A percentile compares a stretch with the other conserved stretches of the same genome.
These are phyloP conservation scores for Epistrophe grossulariae DNA, from an alignment of 2,888 invertebrate species.

Conservation along the genomic window DNA sequence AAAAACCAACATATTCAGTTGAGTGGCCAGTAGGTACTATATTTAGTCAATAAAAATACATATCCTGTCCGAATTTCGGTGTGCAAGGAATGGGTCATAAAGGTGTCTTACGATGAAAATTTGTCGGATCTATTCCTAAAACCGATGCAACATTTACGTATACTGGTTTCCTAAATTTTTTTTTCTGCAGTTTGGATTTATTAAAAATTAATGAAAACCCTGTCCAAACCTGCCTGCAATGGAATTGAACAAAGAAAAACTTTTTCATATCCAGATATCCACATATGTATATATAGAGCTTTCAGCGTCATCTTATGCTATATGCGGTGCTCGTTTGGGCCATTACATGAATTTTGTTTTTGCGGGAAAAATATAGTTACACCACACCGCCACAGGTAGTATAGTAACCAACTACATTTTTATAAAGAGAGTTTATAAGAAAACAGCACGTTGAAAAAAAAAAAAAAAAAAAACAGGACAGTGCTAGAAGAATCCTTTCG, in stretches of 20 bases:
- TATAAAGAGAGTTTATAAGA: conserved; percentile 9
- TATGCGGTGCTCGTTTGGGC: conserved; percentile 61
- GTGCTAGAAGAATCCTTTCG: conserved; percentile 1
- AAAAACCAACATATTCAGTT: conserved; percentile 7
- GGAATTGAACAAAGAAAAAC: conserved; percentile 49
- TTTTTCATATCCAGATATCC: background rate
- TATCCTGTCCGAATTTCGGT: conserved; percentile 28
- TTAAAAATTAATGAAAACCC: conserved; percentile 71
- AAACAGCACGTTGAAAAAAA: background rate
- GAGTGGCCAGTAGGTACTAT: conserved; percentile 40
- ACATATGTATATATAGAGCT: background rate
- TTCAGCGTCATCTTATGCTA: conserved; percentile 31
- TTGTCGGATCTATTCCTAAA: conserved; percentile 39
- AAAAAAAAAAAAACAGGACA: background rate
- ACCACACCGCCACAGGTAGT: background rate
- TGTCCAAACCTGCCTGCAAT: conserved; percentile 40
- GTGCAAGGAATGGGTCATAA: conserved; percentile 66
- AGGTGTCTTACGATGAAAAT: conserved; percentile 47
- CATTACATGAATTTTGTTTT: conserved; percentile 60
- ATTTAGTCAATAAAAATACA: conserved; percentile 37
- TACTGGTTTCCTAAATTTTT: conserved; percentile 32
- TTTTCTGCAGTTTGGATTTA: conserved; percentile 65
- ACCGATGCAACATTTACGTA: conserved; percentile 36
- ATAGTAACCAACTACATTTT: conserved; percentile 38
- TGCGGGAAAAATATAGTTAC: conserved; percentile 27